Evolutionary conservation across 2,888 invertebrate species (phyloP), one percentile per base, ranked within the genome.

Genomic region (Pedicia rivosa): DNA sequence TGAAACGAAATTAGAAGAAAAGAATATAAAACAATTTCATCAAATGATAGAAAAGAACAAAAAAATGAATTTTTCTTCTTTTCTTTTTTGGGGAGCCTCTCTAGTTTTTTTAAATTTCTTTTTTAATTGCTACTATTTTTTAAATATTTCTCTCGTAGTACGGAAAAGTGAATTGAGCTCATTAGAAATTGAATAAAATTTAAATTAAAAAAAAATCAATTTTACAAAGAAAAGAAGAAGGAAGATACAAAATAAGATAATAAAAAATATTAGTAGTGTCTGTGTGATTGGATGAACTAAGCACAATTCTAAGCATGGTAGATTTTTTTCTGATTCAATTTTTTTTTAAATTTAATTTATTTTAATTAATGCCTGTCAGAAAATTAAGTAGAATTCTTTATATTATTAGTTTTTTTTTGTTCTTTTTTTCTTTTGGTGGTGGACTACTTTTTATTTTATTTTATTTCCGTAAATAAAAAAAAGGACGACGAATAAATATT

Each of bases 231-330:
- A 20, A 20, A 20, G 5, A 20, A 20, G 8, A 20, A 20, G 20
- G 8, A 20, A 20, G 8, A 5, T 5, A 6, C 20, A 6, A 20
- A 10, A 8, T 4, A 8, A n/a, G 24, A n/a, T 4, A 3, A 8
- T n/a, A n/a, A 24, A 8, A n/a, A 27, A 38, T 36, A 36, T 49
- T 52, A 55, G 55, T 55, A 55, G 55, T 55, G 55, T 51, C 50
- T 54, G 55, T 56, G 55, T 55, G 53, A 55, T 56, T 56, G 55
- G 55, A 56, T 53, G 67, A 67, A 67, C 67, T 66, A 60, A 63
- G 62, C 61, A 62, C 53, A 53, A 55, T 55, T 56, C 50, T 63
- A 62, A 62, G 65, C 64, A 64, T 65, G 64, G 63, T 65, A 64
- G 64, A 56, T 26, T 52, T 41, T 50, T 43, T n/a, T n/a, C n/a